A percentile compares a stretch with the other conserved stretches of the same genome.
phyloP scores from a whole-genome alignment of 2,888 invertebrate genomes.

The Prosapia bicincta region DNA sequence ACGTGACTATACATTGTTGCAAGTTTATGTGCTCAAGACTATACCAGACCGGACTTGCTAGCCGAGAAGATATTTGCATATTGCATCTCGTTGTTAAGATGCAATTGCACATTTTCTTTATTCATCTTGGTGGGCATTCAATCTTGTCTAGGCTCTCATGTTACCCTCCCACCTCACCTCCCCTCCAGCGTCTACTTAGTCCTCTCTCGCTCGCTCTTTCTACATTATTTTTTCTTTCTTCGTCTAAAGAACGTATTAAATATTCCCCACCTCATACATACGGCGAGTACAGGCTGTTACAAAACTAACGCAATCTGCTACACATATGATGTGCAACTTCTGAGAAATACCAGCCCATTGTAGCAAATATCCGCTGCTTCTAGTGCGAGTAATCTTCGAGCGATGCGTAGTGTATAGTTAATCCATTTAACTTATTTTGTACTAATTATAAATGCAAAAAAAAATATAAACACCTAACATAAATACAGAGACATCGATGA shows the following conservation, averaged over 20 bases:
- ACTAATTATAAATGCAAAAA: no score
- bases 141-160: slow-evolving; percentile 29
- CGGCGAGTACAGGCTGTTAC: slow-evolving; percentile 26
- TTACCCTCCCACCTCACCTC: slow-evolving; percentile 16
- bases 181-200: slow-evolving; percentile 6
- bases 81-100: slow-evolving; percentile 32
- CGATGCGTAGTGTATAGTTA: no score
- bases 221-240: slow-evolving; percentile 24
- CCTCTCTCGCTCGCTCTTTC: neutral
- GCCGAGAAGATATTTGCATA: slow-evolving; percentile 28
- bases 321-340: neutral
- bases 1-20: neutral
- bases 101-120: slow-evolving; percentile 33
- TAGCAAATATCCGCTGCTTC: neutral
- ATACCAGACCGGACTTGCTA: slow-evolving; percentile 12
- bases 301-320: slow-evolving; percentile 11
- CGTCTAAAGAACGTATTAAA: slow-evolving; percentile 30
- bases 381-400: no score
- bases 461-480: no score
- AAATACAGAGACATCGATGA: no score
- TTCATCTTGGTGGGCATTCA: slow-evolving; percentile 31
- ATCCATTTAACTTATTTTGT: no score
- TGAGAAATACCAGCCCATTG: neutral
- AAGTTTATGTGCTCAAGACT: slow-evolving; percentile 8
- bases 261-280: slow-evolving; percentile 23